These are phyloP conservation scores for Pseudopodoces humilis DNA, from an alignment of 2,113 vertebrate genomes.

Conservation along the genomic window DNA sequence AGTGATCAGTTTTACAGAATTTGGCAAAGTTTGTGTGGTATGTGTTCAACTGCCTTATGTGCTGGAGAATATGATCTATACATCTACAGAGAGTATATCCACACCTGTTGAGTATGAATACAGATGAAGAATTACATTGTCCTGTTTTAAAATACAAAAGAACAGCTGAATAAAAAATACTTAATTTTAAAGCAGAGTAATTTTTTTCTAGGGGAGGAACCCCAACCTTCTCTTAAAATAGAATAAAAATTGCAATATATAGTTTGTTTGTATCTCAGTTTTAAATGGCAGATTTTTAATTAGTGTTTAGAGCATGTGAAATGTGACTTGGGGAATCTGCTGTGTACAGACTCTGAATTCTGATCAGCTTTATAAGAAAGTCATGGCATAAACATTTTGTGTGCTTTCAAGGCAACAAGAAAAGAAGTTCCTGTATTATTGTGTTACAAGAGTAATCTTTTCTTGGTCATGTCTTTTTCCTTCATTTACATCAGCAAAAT, in stretches of 20 bases:
- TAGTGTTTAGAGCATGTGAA: background rate
- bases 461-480: background rate
- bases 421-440: background rate
- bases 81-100: background rate
- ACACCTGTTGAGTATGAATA: background rate
- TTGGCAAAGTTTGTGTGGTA: background rate
- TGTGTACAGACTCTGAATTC: background rate
- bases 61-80: background rate
- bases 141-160: background rate
- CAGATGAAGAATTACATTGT: background rate
- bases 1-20: background rate
- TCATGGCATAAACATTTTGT: background rate
- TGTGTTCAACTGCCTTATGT: background rate
- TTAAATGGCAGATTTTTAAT: background rate
- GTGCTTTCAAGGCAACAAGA: background rate
- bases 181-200: constrained; percentile 14
- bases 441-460: background rate
- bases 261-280: background rate
- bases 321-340: background rate
- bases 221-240: background rate
- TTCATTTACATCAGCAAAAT: constrained; percentile 28
- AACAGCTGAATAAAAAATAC: background rate
- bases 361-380: background rate
- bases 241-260: background rate
- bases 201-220: background rate